Base-by-base conservation (phyloP, 2,113 vertebrate genomes). In the Montifringilla adamsi region DNA sequence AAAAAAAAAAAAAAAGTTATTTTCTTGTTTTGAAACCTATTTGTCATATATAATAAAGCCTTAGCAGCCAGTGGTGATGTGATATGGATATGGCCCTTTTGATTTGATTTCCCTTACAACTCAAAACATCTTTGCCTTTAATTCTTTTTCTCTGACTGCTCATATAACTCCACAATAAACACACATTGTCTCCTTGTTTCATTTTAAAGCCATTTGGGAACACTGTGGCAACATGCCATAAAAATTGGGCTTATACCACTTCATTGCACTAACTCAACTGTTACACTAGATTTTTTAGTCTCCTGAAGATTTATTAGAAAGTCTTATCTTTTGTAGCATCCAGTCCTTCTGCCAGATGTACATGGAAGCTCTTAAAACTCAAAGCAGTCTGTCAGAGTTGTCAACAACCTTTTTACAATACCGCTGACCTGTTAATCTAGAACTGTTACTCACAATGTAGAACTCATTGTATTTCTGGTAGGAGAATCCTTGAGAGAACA, bases 251-350 rank as follows among this genome's bases (percentile, higher is more conserved):
- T 83, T 87, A 62, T 85, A 93, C 68, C 43, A 92, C 83, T 83
- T 90, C 80, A 84, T 74, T 95, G 76, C 50, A 70, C 39, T 78
- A 91, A 83, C 59, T 85, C 13, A 7, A 83, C 55, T n/a, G 6
- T 88, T 88, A 27, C 72, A 69, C 50, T 81, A 91, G n/a, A 62
- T 73, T 89, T 68, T 89, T 95, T n/a, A 88, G 63, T 67, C n/a
- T 94, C 33, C 67, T 94, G 50, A 70, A 91, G 75, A 90, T 90
- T 93, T 90, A 91, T 93, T 91, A 75, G 62, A 66, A 91, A 87
- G 26, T 90, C 95, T 90, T 93, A 83, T 89, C 87, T 91, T 86
- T 83, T 9, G 43, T 70, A 88, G 63, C 1, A 0, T 22, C 39
- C 43, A 47, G 67, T 85, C 33, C 30, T 91, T 66, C 53, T 62